phyloP scores from a whole-genome alignment of 2,113 vertebrate genomes.

The Cnemophilus loriae region DNA sequence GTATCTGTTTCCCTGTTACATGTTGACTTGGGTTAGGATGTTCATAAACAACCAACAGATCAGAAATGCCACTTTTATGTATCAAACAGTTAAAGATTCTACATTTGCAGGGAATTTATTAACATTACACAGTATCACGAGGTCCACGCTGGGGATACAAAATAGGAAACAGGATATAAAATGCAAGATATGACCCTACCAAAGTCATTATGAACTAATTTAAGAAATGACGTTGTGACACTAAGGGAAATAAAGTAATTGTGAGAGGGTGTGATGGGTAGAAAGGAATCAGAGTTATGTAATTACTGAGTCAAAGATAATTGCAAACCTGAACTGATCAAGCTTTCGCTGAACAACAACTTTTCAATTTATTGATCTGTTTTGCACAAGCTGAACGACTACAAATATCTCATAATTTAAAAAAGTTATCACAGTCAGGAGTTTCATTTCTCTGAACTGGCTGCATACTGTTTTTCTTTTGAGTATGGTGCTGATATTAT shows the following conservation, averaged over 20 bases:
- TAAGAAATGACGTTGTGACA: background rate
- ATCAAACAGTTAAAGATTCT: background rate
- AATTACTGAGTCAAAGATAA: background rate
- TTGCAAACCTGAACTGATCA: background rate
- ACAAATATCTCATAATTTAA: background rate
- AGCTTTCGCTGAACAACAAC: background rate
- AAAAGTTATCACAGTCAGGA: background rate
- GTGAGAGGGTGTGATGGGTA: fast-evolving
- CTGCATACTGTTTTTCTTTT: background rate
- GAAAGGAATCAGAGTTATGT: background rate
- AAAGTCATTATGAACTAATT: background rate
- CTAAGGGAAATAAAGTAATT: background rate
- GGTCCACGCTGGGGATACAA: background rate
- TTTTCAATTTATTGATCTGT: background rate
- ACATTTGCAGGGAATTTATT: background rate
- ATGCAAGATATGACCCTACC: background rate
- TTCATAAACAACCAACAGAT: background rate
- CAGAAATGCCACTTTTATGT: background rate
- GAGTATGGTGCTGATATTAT: background rate
- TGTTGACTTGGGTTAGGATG: background rate
- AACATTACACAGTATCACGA: background rate
- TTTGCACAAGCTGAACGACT: background rate
- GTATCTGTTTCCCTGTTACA: background rate
- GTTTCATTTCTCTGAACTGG: background rate
- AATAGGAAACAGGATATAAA: background rate